Percentiles rank a stretch among this genome's conserved stretches.
Evolutionary conservation across 2,113 vertebrate species (phyloP).

Genomic region (Lamprotornis superbus): DNA sequence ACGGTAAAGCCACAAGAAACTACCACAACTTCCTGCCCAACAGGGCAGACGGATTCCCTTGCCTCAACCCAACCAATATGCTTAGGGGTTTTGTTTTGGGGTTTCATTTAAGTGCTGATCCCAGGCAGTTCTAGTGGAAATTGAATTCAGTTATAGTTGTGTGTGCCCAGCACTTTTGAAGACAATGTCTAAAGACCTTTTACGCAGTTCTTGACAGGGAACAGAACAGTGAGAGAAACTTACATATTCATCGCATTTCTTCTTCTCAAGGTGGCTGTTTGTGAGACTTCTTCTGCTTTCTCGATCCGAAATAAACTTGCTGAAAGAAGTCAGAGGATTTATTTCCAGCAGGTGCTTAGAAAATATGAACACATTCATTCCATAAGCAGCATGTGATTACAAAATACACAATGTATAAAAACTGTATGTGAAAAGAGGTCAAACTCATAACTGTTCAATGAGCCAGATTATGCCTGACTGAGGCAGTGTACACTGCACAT

Average conservation of each 20-base stretch:
- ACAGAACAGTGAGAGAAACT: slow-evolving; percentile 31
- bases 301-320: slow-evolving; percentile 80
- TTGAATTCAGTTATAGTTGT: neutral
- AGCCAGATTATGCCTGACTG: neutral
- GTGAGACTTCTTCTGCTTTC: slow-evolving; percentile 81
- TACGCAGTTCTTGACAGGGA: neutral
- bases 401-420: neutral
- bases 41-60: neutral
- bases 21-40: neutral
- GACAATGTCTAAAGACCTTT: neutral
- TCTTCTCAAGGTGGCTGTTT: slow-evolving; percentile 79
- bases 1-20: neutral
- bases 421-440: neutral
- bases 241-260: slow-evolving; percentile 80
- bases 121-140: neutral
- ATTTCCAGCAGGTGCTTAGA: neutral
- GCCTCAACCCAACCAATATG: neutral
- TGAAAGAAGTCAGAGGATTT: slow-evolving; percentile 64
- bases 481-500: neutral
- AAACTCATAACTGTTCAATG: neutral
- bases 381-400: neutral
- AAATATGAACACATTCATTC: neutral
- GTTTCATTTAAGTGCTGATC: neutral
- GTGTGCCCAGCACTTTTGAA: neutral
- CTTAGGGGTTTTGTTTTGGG: neutral